Evolutionary conservation across 2,888 invertebrate genomes (phyloP), one percentile per base, ranked within the genome.

Genomic region (Plutella xylostella): DNA sequence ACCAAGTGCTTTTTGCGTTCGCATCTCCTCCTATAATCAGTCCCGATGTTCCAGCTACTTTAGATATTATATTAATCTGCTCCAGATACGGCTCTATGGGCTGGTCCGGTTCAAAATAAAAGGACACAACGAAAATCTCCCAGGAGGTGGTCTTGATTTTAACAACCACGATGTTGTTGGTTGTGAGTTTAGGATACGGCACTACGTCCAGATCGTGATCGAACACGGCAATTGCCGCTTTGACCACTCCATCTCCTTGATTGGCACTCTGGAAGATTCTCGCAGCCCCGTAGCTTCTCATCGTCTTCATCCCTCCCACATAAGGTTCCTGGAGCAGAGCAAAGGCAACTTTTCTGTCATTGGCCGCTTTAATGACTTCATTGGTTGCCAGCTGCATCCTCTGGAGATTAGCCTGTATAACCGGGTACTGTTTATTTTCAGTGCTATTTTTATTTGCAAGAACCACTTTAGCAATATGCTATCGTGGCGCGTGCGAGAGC

Each of bases 291-390:
- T 22, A 17, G 6, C 7, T 7, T 12, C n/a, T 43, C 21, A 52
- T 17, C 5, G 12, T 12, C 0, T 30, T 22, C 7, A 1, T 15
- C 9, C 17, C 39, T 9, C 51, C 51, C 9, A 48, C 40, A 15
- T 51, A 51, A 0, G 49, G 50, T 19, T 52, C 52, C 22, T 52
- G 52, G 1, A 52, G 4, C 4, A 52, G 38, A 1, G 47, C 45
- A 0, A 42, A 4, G 2, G 31, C 31, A 6, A 34, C 15, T 33
- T 28, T 21, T 4, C 22, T 3, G 6, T 38, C 28, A 1, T 19
- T n/a, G 11, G 48, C 47, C 14, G 43, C 45, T 2, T 33, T 25
- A 6, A 47, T 11, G 0, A 47, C 28, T 15, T 48, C 51, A 7
- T 22, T 4, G 6, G 47, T 47, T 2, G 48, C 51, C 5, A 43